Evolutionary conservation across 1,140 invertebrate genomes (phyloP), one percentile per base, ranked within the genome.

Genomic region (Lucilia sericata): DNA sequence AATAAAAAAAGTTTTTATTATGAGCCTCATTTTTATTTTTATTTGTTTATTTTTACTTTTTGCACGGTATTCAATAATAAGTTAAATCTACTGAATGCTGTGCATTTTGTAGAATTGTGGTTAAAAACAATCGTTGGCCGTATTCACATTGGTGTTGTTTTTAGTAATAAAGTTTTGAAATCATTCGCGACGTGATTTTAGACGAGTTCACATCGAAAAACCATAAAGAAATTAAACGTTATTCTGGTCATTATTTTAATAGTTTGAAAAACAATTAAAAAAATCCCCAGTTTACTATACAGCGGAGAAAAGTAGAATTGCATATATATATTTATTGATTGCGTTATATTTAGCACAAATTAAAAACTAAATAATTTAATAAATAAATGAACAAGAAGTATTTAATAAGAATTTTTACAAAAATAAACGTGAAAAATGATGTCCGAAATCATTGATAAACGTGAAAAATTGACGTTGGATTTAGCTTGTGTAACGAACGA

Each of bases 181-280:
- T 80, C 76, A 80, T 80, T 80, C 76, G 76, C 76, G 76, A 80
- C 76, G 76, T 80, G 76, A 49, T 80, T 80, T 80, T 49, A 47
- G 47, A 80, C 76, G 76, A 49, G 76, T 80, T 51, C 42, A 80
- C 76, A 80, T 49, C 42, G 25, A 47, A 80, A 51, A 19, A 42
- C 76, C 76, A 49, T 19, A 25, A 70, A 70, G n/a, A 21, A 70
- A 70, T n/a, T 70, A 70, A 70, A 70, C 65, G 19, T 70, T 70
- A 21, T 70, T 42, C 65, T 70, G n/a, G n/a, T 60, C n/a, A n/a
- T 17, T 60, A 17, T 60, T 70, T 25, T 70, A 21, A 21, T 70
- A 21, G 65, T 70, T 70, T 70, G 65, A 55, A 55, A 17, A 55
- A 55, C 51, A 55, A 55, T 70, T 70, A 70, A 70, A 25, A 70